Conservation (phyloP, 2,888 invertebrate species). For the Hyposoter didymator region DNA sequence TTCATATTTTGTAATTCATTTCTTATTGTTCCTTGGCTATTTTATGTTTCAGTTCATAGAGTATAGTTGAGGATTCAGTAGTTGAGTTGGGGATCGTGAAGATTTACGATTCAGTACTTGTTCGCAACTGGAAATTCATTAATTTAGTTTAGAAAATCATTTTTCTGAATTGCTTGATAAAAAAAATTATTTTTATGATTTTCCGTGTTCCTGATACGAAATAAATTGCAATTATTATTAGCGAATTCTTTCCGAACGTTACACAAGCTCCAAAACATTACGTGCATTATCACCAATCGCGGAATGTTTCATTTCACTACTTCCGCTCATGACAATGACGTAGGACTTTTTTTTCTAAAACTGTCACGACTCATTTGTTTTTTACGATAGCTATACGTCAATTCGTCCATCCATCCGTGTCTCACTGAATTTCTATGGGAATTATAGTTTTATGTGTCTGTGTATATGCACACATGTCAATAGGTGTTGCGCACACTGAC, state of each 20-base stretch:
- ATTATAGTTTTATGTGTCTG: slow-evolving; percentile 16
- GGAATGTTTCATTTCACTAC: too few relatives aligned
- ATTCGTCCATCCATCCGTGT: slow-evolving; percentile 64
- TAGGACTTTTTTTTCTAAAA: neutral
- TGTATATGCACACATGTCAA: neutral
- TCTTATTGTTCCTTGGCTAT: neutral
- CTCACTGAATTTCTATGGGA: slow-evolving; percentile 41
- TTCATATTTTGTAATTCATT: neutral
- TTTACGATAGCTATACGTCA: slow-evolving; percentile 38
- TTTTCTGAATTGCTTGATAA: too few relatives aligned
- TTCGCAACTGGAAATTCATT: neutral
- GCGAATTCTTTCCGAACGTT: too few relatives aligned
- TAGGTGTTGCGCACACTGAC: neutral
- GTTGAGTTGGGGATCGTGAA: too few relatives aligned
- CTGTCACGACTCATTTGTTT: neutral
- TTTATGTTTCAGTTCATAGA: neutral
- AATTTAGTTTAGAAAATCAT: neutral
- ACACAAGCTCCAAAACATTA: neutral
- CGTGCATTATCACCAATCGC: too few relatives aligned
- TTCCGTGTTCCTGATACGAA: too few relatives aligned
- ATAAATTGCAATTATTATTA: too few relatives aligned
- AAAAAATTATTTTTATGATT: too few relatives aligned
- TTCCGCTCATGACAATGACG: neutral
- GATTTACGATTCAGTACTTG: neutral
- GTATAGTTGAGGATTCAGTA: neutral